Base-by-base conservation (phyloP, 2,888 invertebrate species). In the Germaria angustata region DNA sequence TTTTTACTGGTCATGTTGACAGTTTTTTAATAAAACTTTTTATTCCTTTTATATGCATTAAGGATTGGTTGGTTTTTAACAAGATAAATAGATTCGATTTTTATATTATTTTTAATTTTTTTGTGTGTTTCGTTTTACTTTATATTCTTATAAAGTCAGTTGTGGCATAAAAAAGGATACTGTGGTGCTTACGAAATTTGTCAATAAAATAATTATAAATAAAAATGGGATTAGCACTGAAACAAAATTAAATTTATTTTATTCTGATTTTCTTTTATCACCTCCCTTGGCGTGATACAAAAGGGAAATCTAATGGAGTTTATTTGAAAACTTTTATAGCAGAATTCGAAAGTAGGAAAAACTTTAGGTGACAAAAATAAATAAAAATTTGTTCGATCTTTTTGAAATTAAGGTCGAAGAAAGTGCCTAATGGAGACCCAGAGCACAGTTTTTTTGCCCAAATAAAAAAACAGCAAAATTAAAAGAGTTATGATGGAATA, bases 1-100 rank as follows among this genome's bases (percentile, higher is more conserved):
- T 24, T 51, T 34, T 49, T 68, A 8, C 41, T 65, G 69, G 63
- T 79, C 69, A 75, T 75, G 73, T 82, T 82, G 81, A 82, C 81
- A 82, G 78, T 82, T 82, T 82, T 82, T 79, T 79, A 82, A 82
- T 79, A 82, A 69, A 73, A 78, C 63, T 78, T 63, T 65, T 63
- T 36, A 15, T 51, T 15, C 17, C 13, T 32, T 53, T 44, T 41
- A 15, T 44, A 44, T 53, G 15, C 34, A 34, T 59, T 59, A 32
- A 41, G 55, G 17, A 15, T 11, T 1, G 32, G 11, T 28, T 41
- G 20, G 28, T 36, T 28, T 46, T 49, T 7, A 28, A 11, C 17
- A 32, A 36, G 15, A 49, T 11, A 36, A 15, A 51, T 20, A 20
- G 24, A 39, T 57, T 20, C 11, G 22, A 20, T 24, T 6, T 15